Conservation (phyloP, 2,113 vertebrate genomes). For the Corythornis madagascariensis region DNA sequence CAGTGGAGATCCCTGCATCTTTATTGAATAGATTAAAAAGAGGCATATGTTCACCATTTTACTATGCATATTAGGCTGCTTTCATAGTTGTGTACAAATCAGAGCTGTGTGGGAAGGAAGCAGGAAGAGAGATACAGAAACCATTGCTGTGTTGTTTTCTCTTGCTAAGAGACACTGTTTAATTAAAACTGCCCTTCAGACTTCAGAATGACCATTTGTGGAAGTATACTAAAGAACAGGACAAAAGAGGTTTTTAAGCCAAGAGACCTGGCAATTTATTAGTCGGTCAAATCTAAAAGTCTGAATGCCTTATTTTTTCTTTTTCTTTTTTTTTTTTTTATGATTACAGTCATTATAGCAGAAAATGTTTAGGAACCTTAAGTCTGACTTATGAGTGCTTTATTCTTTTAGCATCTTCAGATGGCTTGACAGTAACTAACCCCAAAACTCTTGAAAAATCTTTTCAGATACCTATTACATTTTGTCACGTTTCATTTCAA, state of each 20-base stretch:
- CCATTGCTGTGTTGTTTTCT: background rate
- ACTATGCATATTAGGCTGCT: background rate
- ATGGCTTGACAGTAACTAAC: background rate
- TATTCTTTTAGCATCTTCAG: background rate
- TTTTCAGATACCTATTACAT: background rate
- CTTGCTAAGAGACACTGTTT: background rate
- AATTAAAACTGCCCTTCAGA: background rate
- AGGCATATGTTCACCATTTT: background rate
- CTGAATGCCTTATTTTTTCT: background rate
- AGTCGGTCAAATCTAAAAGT: background rate
- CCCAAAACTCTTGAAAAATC: background rate
- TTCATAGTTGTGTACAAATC: accelerated
- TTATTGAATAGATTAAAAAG: background rate
- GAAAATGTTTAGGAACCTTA: background rate
- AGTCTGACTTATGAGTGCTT: background rate
- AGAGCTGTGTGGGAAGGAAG: background rate
- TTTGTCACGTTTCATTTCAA: background rate
- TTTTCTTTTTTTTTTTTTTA: background rate
- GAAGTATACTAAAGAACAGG: background rate
- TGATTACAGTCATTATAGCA: background rate
- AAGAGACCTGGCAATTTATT: background rate
- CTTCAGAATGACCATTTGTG: background rate
- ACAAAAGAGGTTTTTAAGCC: background rate
- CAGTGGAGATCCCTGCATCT: background rate
- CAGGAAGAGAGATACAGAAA: background rate